Evolutionary conservation across 23 tunicate species (phyloP).

Genomic region (Diplosoma virens): DNA sequence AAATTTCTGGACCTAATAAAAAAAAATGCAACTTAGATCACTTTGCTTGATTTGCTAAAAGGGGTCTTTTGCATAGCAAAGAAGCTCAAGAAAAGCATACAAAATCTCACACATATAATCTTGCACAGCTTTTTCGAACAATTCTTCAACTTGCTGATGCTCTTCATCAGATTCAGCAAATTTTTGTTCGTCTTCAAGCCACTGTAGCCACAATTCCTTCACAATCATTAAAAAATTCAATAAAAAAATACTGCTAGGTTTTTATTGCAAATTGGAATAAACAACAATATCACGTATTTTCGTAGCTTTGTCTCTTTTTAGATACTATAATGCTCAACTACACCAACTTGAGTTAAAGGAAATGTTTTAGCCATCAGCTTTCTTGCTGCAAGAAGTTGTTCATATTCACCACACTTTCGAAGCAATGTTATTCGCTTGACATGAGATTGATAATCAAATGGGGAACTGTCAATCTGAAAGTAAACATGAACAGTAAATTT

Average conservation of each 20-base stretch:
- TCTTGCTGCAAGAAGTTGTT: constrained; percentile 56
- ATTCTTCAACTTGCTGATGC: constrained; percentile 46
- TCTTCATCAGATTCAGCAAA: constrained; percentile 82
- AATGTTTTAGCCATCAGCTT: constrained; percentile 56
- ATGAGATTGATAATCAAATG: constrained; percentile 75
- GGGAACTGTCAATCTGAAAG: constrained; percentile 35
- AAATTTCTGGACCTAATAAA: constrained; percentile 72
- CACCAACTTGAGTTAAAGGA: constrained; percentile 76
- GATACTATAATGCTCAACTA: no score
- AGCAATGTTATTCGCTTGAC: constrained; percentile 51
- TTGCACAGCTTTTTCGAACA: constrained; percentile 72
- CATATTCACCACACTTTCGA: constrained; percentile 74
- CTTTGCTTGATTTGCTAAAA: no score
- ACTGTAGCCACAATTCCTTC: constrained; percentile 66
- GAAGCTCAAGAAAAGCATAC: neutral
- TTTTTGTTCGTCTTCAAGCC: constrained; percentile 89
- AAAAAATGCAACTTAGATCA: neutral
- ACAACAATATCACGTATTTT: no score
- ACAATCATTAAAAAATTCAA: neutral
- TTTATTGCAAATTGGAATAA: no score
- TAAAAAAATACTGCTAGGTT: no score
- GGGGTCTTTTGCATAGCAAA: no score
- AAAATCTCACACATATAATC: constrained; percentile 76
- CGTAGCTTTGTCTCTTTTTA: no score
- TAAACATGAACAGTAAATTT: no score